Evolutionary conservation across 2,797 vertebrate genomes (phyloP), one percentile per base, ranked within the genome.

Genomic region (Melanogrammus aeglefinus): DNA sequence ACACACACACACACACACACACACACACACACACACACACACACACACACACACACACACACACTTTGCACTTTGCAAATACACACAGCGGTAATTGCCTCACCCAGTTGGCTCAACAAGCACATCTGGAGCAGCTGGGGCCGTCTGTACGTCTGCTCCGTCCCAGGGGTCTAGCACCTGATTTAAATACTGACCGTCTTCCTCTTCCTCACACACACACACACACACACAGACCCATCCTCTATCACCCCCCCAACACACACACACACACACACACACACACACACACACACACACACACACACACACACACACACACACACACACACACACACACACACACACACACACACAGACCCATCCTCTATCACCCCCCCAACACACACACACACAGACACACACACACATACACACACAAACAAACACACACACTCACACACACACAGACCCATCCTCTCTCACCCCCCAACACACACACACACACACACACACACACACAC

Each of bases 91-190:
- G 39, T 63, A 84, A 86, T 80, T 80, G 81, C 86, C 47, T 84
- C 76, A 83, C 80, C 81, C 92, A 93, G 93, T 92, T 93, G 92
- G 88, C 84, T 79, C 79, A 72, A 78, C 73, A 85, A 83, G 81
- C 87, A 89, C 90, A 93, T 91, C 88, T 92, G 92, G 91, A 87
- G 83, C 92, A 94, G 91, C 91, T 93, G 92, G 90, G 88, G 84
- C 77, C 51, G 82, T 80, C 79, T 87, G 84, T 86, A 90, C 93
- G 93, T 94, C 93, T 93, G 91, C 87, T 93, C 82, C 57, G 18
- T 91, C 84, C 88, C 89, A 86, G 86, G 83, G 87, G 41, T 77
- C 74, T 85, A 80, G 83, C 6, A 5, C 76, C 79, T 81, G 80
- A 86, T 83, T 87, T 87, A 81, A 83, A 83, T 79, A 75, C 81